Evolutionary conservation across 1,140 invertebrate genomes (phyloP), one percentile per base, ranked within the genome.

Genomic region (Dendroctonus valens): DNA sequence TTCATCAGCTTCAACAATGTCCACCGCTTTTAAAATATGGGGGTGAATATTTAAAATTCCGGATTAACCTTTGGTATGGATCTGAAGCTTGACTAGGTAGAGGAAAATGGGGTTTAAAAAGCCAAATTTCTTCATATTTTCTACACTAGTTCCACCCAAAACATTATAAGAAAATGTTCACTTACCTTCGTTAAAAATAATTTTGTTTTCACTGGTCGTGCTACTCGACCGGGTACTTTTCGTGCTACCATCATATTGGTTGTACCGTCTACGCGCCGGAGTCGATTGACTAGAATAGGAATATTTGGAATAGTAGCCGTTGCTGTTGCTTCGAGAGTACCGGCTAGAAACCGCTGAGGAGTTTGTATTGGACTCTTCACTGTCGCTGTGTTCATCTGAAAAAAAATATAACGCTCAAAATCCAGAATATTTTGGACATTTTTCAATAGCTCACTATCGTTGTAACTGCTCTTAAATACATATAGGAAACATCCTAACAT

Each of bases 101-200:
- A n/a, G n/a, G n/a, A n/a, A n/a, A n/a, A n/a, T n/a, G n/a, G n/a
- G n/a, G n/a, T n/a, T n/a, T n/a, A n/a, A n/a, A n/a, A n/a, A n/a
- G n/a, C n/a, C n/a, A n/a, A n/a, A n/a, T n/a, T n/a, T n/a, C n/a
- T n/a, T n/a, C n/a, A n/a, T n/a, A n/a, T n/a, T n/a, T n/a, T n/a
- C n/a, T n/a, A n/a, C n/a, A n/a, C n/a, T n/a, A n/a, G n/a, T n/a
- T n/a, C n/a, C n/a, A n/a, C n/a, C n/a, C n/a, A n/a, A n/a, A n/a
- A n/a, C n/a, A n/a, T n/a, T n/a, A n/a, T 44, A 8, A 44, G 50
- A 12, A 9, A 40, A 41, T 39, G 39, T 40, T 4, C 44, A 59
- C 70, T 71, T 69, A 77, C 77, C 77, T 76, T 78, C 77, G 68
- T 78, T 78, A 67, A 78, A 78, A 8, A 74, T 78, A 67, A 77